A percentile compares a stretch with the other conserved stretches of the same genome.
phyloP scores from a whole-genome alignment of 1,140 invertebrate species.

The Bombus sibiricus region DNA sequence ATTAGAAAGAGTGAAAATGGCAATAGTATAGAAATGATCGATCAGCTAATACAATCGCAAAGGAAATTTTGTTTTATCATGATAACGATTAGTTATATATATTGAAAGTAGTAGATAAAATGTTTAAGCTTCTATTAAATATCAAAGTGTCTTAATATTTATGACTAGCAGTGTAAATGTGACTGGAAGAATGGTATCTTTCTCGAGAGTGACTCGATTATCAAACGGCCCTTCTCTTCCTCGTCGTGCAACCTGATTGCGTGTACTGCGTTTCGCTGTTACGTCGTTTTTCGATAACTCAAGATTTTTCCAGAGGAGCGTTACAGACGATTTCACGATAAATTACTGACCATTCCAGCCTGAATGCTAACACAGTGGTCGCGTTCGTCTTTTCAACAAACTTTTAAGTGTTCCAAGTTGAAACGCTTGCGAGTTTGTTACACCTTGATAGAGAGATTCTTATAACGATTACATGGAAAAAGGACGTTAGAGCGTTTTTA shows the following conservation, averaged over 20 bases:
- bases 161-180: background rate
- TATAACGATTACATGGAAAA: background rate
- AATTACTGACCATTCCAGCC: background rate
- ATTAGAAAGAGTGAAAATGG: no score
- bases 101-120: no score
- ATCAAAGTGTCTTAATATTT: background rate
- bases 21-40: no score
- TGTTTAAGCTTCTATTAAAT: no score
- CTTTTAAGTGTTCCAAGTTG: background rate
- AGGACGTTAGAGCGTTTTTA: background rate
- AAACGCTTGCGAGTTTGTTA: background rate
- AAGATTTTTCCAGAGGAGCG: conserved; percentile 30
- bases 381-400: background rate
- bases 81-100: no score
- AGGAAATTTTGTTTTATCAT: no score
- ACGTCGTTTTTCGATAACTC: conserved; percentile 35
- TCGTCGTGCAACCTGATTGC: conserved; percentile 68
- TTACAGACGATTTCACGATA: conserved; percentile 22
- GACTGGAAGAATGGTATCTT: background rate
- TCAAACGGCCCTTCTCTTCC: conserved; percentile 35
- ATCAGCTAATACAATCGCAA: no score
- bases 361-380: no score
- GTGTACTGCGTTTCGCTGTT: conserved; percentile 75
- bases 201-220: conserved; percentile 48
- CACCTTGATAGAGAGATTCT: no score